phyloP scores from a whole-genome alignment of 2,113 vertebrate species.

The Catagonus wagneri region DNA sequence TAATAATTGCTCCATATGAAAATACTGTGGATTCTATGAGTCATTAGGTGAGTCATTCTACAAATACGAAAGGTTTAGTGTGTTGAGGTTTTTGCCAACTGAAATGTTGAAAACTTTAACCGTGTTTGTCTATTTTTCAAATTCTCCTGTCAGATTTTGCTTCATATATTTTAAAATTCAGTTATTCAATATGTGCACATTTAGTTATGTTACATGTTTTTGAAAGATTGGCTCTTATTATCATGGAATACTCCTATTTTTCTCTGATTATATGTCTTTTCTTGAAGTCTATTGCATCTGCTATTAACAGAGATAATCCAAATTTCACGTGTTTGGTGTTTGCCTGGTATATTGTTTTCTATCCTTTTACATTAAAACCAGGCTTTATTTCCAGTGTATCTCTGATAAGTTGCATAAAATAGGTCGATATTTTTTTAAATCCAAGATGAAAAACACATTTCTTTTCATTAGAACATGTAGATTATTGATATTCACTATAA shows the following conservation, averaged over 20 bases:
- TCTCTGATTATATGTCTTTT: neutral
- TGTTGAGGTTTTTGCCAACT: neutral
- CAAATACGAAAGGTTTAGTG: neutral
- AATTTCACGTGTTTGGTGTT: neutral
- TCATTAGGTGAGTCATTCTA: neutral
- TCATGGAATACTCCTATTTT: slow-evolving; percentile 13
- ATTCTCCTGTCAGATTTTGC: neutral
- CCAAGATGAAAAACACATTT: neutral
- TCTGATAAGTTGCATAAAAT: neutral
- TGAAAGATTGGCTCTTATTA: neutral
- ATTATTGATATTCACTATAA: neutral
- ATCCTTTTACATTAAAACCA: neutral
- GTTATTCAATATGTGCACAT: neutral
- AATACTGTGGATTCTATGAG: neutral
- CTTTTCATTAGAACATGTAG: neutral
- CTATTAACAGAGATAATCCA: neutral
- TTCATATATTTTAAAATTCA: neutral
- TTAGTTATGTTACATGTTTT: neutral
- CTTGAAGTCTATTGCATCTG: neutral
- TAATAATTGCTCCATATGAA: neutral
- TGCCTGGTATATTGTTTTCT: neutral
- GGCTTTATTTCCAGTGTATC: neutral
- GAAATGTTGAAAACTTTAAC: neutral
- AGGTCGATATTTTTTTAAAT: neutral
- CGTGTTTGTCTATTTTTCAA: neutral